phyloP scores from a whole-genome alignment of 64 coral and sea anemone genomes.

The Stylophora pistillata region DNA sequence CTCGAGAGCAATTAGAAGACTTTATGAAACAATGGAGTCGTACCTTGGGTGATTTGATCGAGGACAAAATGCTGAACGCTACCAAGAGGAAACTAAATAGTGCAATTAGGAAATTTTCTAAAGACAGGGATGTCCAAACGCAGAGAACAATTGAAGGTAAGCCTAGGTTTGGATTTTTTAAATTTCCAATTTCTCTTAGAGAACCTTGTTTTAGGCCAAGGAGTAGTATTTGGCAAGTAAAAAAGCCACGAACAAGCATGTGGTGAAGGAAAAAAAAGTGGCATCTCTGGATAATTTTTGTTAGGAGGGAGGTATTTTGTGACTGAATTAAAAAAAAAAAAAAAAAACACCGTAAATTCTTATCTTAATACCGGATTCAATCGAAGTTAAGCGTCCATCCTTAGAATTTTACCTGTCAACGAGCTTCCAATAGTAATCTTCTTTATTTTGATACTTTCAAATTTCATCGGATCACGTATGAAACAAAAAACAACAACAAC shows the following conservation, averaged over 20 bases:
- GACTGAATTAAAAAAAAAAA: too few relatives aligned
- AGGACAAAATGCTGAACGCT: constrained; percentile 16
- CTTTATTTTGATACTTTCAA: not conserved
- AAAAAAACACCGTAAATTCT: too few relatives aligned
- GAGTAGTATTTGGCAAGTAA: not conserved
- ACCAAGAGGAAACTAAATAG: constrained; percentile 14
- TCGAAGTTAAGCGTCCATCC: not conserved
- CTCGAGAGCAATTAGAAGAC: not conserved
- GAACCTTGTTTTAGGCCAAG: not conserved
- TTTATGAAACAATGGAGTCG: constrained; percentile 1
- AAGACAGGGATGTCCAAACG: not conserved
- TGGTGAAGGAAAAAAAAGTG: too few relatives aligned
- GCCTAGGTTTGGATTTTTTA: not conserved
- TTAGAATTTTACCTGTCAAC: not conserved
- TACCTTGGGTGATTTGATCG: not conserved
- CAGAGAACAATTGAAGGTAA: constrained; percentile 26
- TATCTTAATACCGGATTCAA: not conserved
- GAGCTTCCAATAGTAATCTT: not conserved
- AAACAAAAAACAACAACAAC: not conserved
- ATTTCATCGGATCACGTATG: not conserved
- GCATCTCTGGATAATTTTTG: too few relatives aligned
- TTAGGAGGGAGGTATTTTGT: too few relatives aligned
- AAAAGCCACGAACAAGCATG: too few relatives aligned
- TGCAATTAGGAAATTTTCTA: not conserved
- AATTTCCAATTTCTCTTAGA: not conserved